Base-by-base conservation (phyloP, 2,113 vertebrate species). In the Cromileptes altivelis region DNA sequence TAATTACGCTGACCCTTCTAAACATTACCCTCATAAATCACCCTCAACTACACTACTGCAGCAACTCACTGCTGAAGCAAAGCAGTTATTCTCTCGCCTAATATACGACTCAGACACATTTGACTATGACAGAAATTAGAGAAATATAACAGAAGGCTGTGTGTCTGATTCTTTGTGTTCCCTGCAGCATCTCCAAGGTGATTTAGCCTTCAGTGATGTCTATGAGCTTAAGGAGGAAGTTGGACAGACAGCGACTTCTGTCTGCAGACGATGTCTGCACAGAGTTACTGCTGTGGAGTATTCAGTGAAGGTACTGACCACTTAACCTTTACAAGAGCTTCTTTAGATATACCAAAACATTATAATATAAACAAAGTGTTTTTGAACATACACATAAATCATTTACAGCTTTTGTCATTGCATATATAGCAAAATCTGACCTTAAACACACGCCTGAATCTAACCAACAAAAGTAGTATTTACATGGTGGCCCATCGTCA, bases 151-250 rank as follows among this genome's bases (percentile, higher is more conserved):
- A 10, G 3, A 61, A 75, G 40, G 12, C 8, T 13, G 53, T 64
- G 19, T 75, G 56, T 64, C 4, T 75, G 52, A 40, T 64, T 58
- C 5, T 70, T 14, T 81, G 85, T 80, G 0, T 53, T 77, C n/a
- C 42, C 12, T 12, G 45, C 64, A 99, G 98, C 97, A 98, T 91
- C 85, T 99, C 60, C 96, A 97, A 11, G 97, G 97, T 50, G 97
- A 97, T 72, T 88, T 97, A 90, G 96, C 96, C 87, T 99, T 99
- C 87, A 94, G 93, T 11, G 98, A 99, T 2, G 96, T 97, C 79
- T 99, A 99, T 0, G 97, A 99, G 88, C 90, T 98, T 85, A 98
- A 97, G 86, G 98, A 99, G 85, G 98, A 99, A 87, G 94, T 98
- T 11, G 96, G 96, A 42, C 93, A 97, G 77, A 96, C 97, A 3